Percentiles rank a stretch among this genome's conserved stretches.
Evolutionary conservation across 2,888 invertebrate genomes (phyloP).

Genomic region (Cryptocephalus moraei): DNA sequence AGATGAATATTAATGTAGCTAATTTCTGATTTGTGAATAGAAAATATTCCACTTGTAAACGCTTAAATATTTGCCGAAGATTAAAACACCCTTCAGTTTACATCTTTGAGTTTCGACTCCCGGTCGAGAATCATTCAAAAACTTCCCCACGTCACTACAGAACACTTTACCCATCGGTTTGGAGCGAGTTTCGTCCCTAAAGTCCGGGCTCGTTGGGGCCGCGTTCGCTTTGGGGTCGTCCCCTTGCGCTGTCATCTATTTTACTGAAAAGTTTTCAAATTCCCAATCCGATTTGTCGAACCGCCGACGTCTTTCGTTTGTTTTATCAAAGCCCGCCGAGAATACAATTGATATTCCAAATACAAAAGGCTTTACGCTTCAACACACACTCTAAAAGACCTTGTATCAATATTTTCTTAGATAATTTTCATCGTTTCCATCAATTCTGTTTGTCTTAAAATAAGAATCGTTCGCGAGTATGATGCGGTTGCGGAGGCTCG

Average conservation of each 20-base stretch:
- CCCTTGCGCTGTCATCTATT: slow-evolving; percentile 3
- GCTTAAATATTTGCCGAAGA: slow-evolving; percentile 22
- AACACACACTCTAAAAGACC: slow-evolving; percentile 20
- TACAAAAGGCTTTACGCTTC: slow-evolving; percentile 20
- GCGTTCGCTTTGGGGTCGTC: not conserved
- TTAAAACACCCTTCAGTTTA: slow-evolving; percentile 22
- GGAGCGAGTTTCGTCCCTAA: not conserved
- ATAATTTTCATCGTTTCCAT: slow-evolving; percentile 18
- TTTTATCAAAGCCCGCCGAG: slow-evolving; percentile 25
- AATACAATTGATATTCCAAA: slow-evolving; percentile 24
- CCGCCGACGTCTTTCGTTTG: slow-evolving; percentile 27
- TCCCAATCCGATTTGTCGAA: slow-evolving; percentile 32
- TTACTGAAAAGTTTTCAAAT: slow-evolving; percentile 12
- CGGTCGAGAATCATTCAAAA: slow-evolving; percentile 10
- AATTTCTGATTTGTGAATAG: slow-evolving; percentile 16
- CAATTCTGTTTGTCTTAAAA: slow-evolving; percentile 15
- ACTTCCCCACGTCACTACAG: slow-evolving; percentile 1
- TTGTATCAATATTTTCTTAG: slow-evolving; percentile 20
- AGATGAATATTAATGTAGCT: slow-evolving; percentile 9
- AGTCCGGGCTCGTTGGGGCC: too few relatives aligned
- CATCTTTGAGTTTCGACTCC: slow-evolving; percentile 16
- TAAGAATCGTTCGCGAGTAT: not conserved
- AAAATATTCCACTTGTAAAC: slow-evolving; percentile 17
- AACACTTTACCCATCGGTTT: not conserved
- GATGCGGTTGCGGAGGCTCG: too few relatives aligned